Conservation (phyloP, 2,113 vertebrate genomes). For the Poeciliopsis turrubarensis region DNA sequence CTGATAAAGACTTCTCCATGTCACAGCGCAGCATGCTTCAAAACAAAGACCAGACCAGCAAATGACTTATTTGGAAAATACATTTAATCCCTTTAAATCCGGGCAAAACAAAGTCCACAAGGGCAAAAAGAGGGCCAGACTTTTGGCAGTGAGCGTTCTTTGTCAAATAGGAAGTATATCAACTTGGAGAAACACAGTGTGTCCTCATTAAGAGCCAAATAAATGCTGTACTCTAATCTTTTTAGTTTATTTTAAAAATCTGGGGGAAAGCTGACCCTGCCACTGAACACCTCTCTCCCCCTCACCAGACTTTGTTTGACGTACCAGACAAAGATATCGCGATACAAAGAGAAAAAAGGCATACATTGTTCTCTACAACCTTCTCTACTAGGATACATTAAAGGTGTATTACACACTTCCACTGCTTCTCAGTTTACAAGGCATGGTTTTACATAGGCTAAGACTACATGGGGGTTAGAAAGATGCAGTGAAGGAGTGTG, state of each 20-base stretch:
- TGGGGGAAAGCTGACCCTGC: slow-evolving; percentile 21
- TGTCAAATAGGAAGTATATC: slow-evolving; percentile 15
- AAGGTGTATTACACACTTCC: slow-evolving; percentile 72
- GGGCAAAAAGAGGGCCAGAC: slow-evolving; percentile 55
- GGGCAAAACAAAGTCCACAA: slow-evolving; percentile 74
- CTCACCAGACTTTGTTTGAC: slow-evolving; percentile 51
- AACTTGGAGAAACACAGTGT: not conserved
- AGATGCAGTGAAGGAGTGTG: slow-evolving; percentile 17
- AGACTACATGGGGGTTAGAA: slow-evolving; percentile 58
- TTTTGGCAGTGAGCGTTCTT: slow-evolving; percentile 35
- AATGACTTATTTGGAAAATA: slow-evolving; percentile 80
- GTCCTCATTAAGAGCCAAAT: not conserved
- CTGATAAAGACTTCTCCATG: no score
- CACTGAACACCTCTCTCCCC: slow-evolving; percentile 45
- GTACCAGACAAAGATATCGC: slow-evolving; percentile 76
- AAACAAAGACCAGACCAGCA: slow-evolving; percentile 10
- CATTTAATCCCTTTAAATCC: slow-evolving; percentile 84
- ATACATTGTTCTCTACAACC: slow-evolving; percentile 72
- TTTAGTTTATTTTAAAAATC: not conserved
- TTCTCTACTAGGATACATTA: slow-evolving; percentile 64
- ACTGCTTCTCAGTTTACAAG: slow-evolving; percentile 65
- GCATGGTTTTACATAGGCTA: slow-evolving; percentile 56
- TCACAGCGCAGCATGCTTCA: not conserved
- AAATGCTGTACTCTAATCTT: not conserved
- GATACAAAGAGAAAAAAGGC: slow-evolving; percentile 71